A percentile compares a stretch with the other conserved stretches of the same genome.
These are phyloP conservation scores for Crematogaster levior DNA, from an alignment of 2,888 invertebrate species.

Conservation along the genomic window DNA sequence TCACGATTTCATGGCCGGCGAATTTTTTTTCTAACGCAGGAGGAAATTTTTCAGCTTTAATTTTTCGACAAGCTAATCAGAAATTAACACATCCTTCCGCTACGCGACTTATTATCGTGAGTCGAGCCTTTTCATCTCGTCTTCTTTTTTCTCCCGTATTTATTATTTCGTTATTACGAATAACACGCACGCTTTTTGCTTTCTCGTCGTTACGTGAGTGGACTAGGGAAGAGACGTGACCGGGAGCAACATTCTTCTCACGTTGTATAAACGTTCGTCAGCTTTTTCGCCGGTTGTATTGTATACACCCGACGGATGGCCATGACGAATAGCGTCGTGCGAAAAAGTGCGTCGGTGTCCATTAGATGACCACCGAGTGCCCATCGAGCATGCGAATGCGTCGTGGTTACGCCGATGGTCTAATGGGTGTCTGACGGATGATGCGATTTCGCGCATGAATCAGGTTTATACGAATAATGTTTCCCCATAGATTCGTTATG, in stretches of 20 bases:
- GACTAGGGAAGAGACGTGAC: conserved; percentile 43
- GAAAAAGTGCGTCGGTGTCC: conserved; percentile 54
- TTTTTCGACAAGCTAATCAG: not conserved
- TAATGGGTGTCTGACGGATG: conserved; percentile 56
- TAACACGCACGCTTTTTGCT: conserved; percentile 33
- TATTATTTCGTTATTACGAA: conserved; percentile 52
- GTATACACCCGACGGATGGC: conserved; percentile 18
- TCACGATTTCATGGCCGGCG: not conserved
- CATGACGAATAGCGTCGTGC: conserved; percentile 53
- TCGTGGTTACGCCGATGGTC: conserved; percentile 26
- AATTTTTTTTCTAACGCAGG: not conserved
- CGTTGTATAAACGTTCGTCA: conserved; percentile 55
- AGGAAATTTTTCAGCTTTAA: not conserved
- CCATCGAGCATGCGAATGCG: conserved; percentile 39
- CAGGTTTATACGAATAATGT: conserved; percentile 29
- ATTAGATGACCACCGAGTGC: conserved; percentile 46
- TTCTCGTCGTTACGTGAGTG: conserved; percentile 41
- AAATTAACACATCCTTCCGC: not conserved
- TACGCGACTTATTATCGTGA: not conserved
- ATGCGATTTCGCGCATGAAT: conserved; percentile 4
- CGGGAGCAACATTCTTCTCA: conserved; percentile 45
- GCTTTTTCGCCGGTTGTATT: conserved; percentile 50
- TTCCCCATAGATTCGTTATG: not conserved
- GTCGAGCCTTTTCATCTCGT: not conserved
- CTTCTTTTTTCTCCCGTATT: not conserved